Evolutionary conservation across 2,113 vertebrate genomes (phyloP), one percentile per base, ranked within the genome.

Genomic region (Solea senegalensis): DNA sequence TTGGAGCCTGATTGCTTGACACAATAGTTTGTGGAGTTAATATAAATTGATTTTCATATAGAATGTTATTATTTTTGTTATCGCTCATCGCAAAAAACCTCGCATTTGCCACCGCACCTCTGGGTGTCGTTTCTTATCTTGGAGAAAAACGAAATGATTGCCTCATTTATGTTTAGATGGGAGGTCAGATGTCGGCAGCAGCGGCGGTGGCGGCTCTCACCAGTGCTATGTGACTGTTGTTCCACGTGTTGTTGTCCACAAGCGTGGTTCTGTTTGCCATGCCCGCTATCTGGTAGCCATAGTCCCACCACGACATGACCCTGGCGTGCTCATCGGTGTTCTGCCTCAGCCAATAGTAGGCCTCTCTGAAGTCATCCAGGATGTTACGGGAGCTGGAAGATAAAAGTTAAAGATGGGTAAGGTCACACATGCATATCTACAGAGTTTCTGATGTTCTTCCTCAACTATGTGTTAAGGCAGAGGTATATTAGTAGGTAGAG

Each of bases 251-350:
- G 52, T 99, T 99, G 74, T 99, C 98, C 3, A 99, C 98, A 21
- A 99, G 80, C 0, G 97, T 99, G 3, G 98, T 99, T 65, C 98
- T 83, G 87, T 99, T 99, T 15, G 98, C 98, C 97, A 98, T 99
- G 71, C 97, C 98, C 0, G 97, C 97, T 72, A 99, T 99, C 85
- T 99, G 98, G 78, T 99, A 99, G 0, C 98, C 98, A 3, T 99
- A 99, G 83, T 99, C 98, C 98, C 98, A 99, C 98, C 98, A 99
- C 0, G 98, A 99, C 98, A 99, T 99, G 80, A 99, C 97, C 14
- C 97, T 94, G 0, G 95, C 97, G 0, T 99, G 96, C 86, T 99
- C 97, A 0, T 98, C 97, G 0, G 98, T 99, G 76, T 99, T 99
- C 90, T 98, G 98, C 8, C 98, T 93, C 89, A 99, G 88, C 98